A percentile compares a stretch with the other conserved stretches of the same genome.
Evolutionary conservation across 2,113 vertebrate genomes (phyloP).

Genomic region (Platysternon megacephalum): DNA sequence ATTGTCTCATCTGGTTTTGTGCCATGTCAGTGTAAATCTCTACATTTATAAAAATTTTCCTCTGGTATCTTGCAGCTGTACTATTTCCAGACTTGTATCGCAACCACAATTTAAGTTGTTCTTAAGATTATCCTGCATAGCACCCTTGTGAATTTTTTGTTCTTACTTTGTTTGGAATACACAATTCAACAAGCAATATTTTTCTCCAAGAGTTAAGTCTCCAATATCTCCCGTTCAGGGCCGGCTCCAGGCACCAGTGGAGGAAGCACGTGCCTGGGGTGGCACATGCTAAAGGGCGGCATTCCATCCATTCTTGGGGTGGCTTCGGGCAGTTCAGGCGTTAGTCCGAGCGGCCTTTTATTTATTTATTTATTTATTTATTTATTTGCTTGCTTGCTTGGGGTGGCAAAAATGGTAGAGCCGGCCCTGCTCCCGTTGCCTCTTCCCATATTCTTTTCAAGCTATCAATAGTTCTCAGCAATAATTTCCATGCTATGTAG

Average conservation of each 20-base stretch:
- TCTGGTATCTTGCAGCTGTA: neutral
- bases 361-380: too few species aligned
- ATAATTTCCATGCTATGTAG: neutral
- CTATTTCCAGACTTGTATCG: neutral
- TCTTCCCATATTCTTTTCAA: neutral
- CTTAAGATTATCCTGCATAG: neutral
- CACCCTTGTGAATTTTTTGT: neutral
- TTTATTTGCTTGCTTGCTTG: too few species aligned
- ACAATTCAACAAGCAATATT: neutral
- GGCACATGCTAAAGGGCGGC: too few species aligned
- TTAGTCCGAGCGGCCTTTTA: too few species aligned
- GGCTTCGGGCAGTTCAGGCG: too few species aligned
- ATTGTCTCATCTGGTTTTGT: neutral
- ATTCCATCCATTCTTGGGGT: too few species aligned
- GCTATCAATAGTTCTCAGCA: neutral
- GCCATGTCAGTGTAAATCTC: fast-evolving
- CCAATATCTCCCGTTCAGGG: neutral
- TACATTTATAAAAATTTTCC: neutral
- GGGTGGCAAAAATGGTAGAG: too few species aligned
- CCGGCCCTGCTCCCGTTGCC: too few species aligned
- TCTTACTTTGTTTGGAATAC: neutral
- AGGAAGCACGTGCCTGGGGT: too few species aligned
- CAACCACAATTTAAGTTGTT: neutral
- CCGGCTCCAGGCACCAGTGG: too few species aligned
- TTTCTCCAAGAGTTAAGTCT: neutral